Percentiles rank a stretch among this genome's conserved stretches.
Conservation (phyloP, 2,797 vertebrate species). For the Carapus acus region DNA sequence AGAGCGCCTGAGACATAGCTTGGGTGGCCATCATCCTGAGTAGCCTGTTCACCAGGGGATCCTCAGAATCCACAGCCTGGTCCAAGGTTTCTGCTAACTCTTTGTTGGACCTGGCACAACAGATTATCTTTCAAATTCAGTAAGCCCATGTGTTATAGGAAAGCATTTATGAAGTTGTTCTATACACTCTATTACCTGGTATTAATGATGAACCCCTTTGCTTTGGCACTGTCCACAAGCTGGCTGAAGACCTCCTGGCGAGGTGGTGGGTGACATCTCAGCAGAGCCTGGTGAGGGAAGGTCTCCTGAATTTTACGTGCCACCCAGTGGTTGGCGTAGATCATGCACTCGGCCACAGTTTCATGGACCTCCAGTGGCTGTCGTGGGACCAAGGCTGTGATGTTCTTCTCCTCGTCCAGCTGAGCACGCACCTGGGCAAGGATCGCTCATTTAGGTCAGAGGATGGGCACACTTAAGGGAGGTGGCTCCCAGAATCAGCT, state of each 20-base stretch:
- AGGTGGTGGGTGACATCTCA: slow-evolving; percentile 85
- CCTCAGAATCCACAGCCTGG: slow-evolving; percentile 76
- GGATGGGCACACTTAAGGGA: too few species aligned
- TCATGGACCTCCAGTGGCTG: slow-evolving; percentile 92
- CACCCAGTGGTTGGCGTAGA: slow-evolving; percentile 97
- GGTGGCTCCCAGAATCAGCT: neutral
- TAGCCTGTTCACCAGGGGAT: slow-evolving; percentile 85
- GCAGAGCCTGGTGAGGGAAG: slow-evolving; percentile 85
- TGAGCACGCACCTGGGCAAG: slow-evolving; percentile 75
- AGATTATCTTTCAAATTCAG: neutral
- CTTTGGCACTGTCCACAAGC: slow-evolving; percentile 78
- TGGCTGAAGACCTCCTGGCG: slow-evolving; percentile 85
- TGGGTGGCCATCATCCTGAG: slow-evolving; percentile 90
- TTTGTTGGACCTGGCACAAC: slow-evolving; percentile 84
- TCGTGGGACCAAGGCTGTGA: slow-evolving; percentile 84
- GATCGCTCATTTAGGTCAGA: neutral
- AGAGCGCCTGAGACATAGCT: slow-evolving; percentile 91
- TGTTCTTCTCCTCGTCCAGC: slow-evolving; percentile 84
- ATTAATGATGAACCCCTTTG: slow-evolving; percentile 82
- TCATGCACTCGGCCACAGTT: slow-evolving; percentile 96
- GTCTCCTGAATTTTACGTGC: slow-evolving; percentile 84
- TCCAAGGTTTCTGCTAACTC: slow-evolving; percentile 87
- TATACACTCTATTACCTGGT: slow-evolving; percentile 71
- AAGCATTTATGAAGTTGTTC: too few species aligned
- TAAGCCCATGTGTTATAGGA: too few species aligned